phyloP scores from a whole-genome alignment of 2,888 invertebrate genomes.

The Drosophila demipolita region DNA sequence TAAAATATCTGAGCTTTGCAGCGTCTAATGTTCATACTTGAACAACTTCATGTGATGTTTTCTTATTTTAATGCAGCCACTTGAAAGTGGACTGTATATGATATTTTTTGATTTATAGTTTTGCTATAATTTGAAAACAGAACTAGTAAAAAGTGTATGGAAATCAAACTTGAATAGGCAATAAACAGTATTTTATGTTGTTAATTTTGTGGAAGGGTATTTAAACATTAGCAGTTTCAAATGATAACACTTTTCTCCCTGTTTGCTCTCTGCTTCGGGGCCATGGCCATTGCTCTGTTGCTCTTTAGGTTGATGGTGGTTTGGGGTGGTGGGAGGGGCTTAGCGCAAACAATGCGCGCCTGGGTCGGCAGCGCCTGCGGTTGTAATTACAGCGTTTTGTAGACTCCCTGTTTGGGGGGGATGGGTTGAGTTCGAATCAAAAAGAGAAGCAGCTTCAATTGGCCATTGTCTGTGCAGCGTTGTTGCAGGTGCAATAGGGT shows the following conservation, averaged over 20 bases:
- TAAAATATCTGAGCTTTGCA: too few relatives aligned
- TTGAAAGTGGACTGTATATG: too few relatives aligned
- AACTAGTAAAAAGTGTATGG: background rate
- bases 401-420: background rate
- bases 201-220: conserved; percentile 4
- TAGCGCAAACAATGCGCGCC: conserved; percentile 47
- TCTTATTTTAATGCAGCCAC: too few relatives aligned
- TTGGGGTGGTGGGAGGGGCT: background rate
- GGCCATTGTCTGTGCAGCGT: conserved; percentile 66
- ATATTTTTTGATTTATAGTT: background rate
- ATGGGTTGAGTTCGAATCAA: conserved; percentile 11
- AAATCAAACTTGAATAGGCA: background rate
- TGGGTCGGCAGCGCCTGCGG: conserved; percentile 49
- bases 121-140: background rate
- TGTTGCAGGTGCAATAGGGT: conserved; percentile 48
- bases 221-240: background rate
- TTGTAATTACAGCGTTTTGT: conserved; percentile 71
- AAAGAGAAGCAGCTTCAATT: conserved; percentile 57
- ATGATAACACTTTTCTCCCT: background rate
- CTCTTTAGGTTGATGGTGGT: background rate
- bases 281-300: conserved; percentile 49
- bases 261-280: conserved; percentile 51
- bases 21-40: too few relatives aligned
- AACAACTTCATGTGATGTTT: too few relatives aligned
- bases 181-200: background rate